Evolutionary conservation across 2,888 invertebrate species (phyloP).

Genomic region (Trissoscelio sp.): DNA sequence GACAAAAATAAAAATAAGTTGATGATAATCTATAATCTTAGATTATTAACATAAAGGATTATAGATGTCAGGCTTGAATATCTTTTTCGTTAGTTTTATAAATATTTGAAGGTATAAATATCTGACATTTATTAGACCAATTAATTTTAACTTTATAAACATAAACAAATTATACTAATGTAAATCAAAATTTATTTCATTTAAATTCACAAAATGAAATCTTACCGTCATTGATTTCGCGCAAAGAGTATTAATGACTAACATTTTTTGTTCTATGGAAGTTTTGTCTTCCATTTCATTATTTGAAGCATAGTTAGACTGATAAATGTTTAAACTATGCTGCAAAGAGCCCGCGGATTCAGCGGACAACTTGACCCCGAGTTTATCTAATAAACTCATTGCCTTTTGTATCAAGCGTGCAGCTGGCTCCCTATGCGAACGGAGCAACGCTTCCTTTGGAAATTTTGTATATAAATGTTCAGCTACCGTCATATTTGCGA

Average conservation of each 20-base stretch:
- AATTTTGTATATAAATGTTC: constrained; percentile 88
- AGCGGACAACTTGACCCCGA: constrained; percentile 90
- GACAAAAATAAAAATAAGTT: no score
- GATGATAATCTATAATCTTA: no score
- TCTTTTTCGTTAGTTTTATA: no score
- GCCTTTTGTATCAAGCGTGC: constrained; percentile 86
- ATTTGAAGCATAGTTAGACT: constrained; percentile 72
- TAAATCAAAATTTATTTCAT: no score
- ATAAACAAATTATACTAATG: no score
- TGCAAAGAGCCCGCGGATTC: constrained; percentile 89
- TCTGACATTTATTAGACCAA: no score
- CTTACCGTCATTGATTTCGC: constrained; percentile 97
- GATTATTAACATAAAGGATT: no score
- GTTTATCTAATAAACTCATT: constrained; percentile 85
- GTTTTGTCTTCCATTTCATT: constrained; percentile 40
- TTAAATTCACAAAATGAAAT: no score
- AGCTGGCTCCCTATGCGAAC: constrained; percentile 93
- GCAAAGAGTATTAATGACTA: constrained; percentile 89
- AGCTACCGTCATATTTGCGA: constrained; percentile 97
- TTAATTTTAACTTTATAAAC: no score
- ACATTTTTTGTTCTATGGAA: constrained; percentile 78
- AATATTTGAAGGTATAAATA: no score
- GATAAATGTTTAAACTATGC: constrained; percentile 84
- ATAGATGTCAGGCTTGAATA: no score
- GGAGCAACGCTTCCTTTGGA: constrained; percentile 90